Conservation (phyloP, 1,140 invertebrate species). For the Eueides isabella region DNA sequence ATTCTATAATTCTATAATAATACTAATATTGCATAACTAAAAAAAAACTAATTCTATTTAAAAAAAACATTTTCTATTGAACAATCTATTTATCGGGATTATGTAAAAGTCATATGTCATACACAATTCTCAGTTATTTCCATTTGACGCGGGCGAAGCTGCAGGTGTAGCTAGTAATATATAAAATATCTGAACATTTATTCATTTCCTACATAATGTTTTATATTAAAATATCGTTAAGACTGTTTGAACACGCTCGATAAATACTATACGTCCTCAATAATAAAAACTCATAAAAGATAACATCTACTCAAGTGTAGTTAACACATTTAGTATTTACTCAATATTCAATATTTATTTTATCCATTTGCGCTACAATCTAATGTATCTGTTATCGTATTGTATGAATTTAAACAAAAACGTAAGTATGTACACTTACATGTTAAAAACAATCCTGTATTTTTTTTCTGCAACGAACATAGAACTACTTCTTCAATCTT, state of each 20-base stretch:
- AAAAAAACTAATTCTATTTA: too few species aligned
- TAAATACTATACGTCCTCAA: not conserved
- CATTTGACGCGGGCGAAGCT: too few species aligned
- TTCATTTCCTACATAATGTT: not conserved
- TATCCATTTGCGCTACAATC: not conserved
- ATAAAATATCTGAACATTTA: not conserved
- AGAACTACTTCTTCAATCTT: too few species aligned
- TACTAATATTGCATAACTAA: too few species aligned
- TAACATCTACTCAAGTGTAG: not conserved
- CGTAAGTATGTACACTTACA: not conserved
- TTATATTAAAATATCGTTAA: not conserved
- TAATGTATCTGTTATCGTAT: not conserved
- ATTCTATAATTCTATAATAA: too few species aligned
- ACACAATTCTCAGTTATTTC: too few species aligned
- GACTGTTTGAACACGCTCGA: not conserved
- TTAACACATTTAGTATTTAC: conserved; percentile 17
- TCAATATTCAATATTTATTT: conserved; percentile 11
- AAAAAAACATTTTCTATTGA: too few species aligned
- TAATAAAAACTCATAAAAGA: not conserved
- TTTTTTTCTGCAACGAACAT: too few species aligned
- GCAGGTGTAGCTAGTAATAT: too few species aligned
- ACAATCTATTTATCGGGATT: too few species aligned
- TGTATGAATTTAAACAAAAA: not conserved
- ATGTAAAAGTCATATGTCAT: too few species aligned
- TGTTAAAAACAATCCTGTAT: too few species aligned